Conservation (phyloP, 2,797 vertebrate species). For the Eleutherodactylus coqui region DNA sequence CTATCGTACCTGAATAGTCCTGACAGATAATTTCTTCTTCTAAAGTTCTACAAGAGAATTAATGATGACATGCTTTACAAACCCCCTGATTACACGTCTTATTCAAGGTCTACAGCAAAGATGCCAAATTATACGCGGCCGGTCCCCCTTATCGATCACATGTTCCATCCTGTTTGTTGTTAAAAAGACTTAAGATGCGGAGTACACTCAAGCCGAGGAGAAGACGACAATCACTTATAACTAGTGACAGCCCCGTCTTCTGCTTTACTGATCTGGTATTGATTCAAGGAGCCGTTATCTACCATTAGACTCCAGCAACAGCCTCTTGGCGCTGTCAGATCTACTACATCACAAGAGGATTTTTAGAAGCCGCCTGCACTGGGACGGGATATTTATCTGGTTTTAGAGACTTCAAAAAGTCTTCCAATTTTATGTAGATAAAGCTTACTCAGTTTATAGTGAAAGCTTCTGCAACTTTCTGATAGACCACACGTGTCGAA, state of each 20-base stretch:
- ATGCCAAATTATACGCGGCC: background rate
- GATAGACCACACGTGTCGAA: too few relatives aligned
- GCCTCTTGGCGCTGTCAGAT: background rate
- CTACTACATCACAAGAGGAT: slow-evolving; percentile 30
- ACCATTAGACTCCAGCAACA: slow-evolving; percentile 21
- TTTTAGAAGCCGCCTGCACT: background rate
- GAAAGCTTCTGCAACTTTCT: background rate
- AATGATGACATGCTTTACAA: slow-evolving; percentile 8
- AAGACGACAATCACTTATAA: slow-evolving; percentile 23
- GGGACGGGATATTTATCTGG: background rate
- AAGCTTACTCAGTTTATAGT: background rate
- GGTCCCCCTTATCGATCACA: background rate
- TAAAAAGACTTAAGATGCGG: slow-evolving; percentile 27
- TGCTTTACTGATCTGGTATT: slow-evolving; percentile 33
- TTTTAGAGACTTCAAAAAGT: background rate
- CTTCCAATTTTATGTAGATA: background rate
- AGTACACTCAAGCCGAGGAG: background rate
- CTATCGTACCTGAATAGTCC: background rate
- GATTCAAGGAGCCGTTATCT: slow-evolving; percentile 13
- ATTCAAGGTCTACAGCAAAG: background rate
- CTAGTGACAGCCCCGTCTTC: slow-evolving; percentile 32
- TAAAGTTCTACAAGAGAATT: background rate
- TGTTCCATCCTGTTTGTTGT: slow-evolving; percentile 20
- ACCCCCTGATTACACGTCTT: slow-evolving; percentile 1
- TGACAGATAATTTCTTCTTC: slow-evolving; percentile 19